Base-by-base conservation (phyloP, 2,888 invertebrate species). In the Priocnemis perturbator region DNA sequence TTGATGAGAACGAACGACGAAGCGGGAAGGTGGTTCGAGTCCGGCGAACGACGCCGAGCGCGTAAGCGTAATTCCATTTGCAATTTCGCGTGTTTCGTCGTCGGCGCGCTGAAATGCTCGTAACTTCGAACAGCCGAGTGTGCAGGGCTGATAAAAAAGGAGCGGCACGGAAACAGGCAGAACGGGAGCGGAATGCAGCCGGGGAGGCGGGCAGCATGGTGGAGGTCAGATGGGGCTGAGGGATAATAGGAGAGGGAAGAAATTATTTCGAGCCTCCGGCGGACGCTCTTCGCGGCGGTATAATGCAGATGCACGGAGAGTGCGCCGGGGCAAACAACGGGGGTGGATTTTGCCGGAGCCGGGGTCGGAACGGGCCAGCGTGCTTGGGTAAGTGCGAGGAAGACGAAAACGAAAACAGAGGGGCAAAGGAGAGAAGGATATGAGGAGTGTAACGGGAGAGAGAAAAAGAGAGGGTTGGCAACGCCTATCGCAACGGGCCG, bases 401-500 rank as follows among this genome's bases (percentile, higher is more conserved):
- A 11, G 15, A 47, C 47, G 26, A 26, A 7, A 11, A 47, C 11
- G 47, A 11, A 17, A 47, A 17, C 4, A 47, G 37, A 14, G 57
- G 19, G 37, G 58, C 37, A 26, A 20, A 57, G 55, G 58, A 52
- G 14, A 53, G 48, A 17, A 47, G 26, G 4, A 19, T 44, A 53
- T 44, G 37, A 59, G 60, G 17, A 30, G 57, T 20, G 7, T 9
- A 56, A 37, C 47, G 71, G 53, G 63, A 58, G 26, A 26, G 26
- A 26, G 26, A 55, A 53, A 44, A 47, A 11, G 20, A 52, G 47
- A 19, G 52, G 48, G 59, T 56, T 53, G 48, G 64, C n/a, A 67
- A 60, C 60, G 60, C 65, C 69, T 73, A 66, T 71, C 52, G 66
- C 61, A 68, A 69, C 60, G 71, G 71, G 64, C 63, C 67, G 69